Evolutionary conservation across 2,113 vertebrate genomes (phyloP), one percentile per base, ranked within the genome.

Genomic region (Sigmodon hispidus): DNA sequence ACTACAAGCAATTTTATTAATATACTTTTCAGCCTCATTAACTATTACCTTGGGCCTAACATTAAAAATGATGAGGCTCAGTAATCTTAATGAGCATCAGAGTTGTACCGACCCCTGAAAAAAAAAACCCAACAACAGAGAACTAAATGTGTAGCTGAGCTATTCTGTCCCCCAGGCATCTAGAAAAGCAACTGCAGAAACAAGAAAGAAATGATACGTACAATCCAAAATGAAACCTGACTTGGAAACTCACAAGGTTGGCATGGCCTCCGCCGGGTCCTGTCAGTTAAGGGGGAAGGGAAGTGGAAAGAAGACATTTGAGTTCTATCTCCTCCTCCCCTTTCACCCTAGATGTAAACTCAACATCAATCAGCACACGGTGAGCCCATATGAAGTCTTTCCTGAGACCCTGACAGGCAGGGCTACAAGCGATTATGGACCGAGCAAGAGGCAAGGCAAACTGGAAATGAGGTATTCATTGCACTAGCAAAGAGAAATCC

Each of bases 1-100:
- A 98, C 96, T 98, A 97, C 98, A 98, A 97, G 97, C 96, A 97
- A 96, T 98, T 98, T 98, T 98, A 98, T 98, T 98, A 98, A 98
- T 98, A 98, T 94, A 98, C 97, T 98, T 98, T 98, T 97, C 97
- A 98, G 98, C 98, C 91, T 97, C 97, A 98, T 98, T 98, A 98
- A 98, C 96, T 97, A 92, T 97, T 98, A 98, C 98, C 97, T 98
- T 98, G 98, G 98, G 98, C 98, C 97, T 98, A 96, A 96, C 77
- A 19, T 98, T 98, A 98, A 98, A 98, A 98, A 98, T 97, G 91
- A 98, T 96, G 94, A 98, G 94, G 95, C 96, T 94, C 98, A 95
- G 97, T 97, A 97, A 97, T 97, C 96, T 98, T 98, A 98, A 98
- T 98, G 91, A 98, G 92, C 94, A 98, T 96, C 72, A 92, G 86